Conservation (phyloP, 2,888 invertebrate genomes). For the Troides aeacus region DNA sequence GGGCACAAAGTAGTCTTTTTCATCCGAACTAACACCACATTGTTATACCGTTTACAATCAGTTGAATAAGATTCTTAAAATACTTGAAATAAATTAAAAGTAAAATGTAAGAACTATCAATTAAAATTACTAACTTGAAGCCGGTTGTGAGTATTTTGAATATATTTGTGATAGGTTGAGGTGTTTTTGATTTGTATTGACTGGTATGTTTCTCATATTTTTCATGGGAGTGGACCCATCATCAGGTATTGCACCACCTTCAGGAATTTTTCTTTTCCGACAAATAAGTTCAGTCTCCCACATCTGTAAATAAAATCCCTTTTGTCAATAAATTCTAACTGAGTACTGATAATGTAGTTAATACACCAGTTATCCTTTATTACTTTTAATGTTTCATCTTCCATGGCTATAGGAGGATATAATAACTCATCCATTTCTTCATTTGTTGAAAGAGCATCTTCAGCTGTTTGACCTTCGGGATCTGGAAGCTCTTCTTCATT, state of each 20-base stretch:
- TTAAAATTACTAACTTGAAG: constrained; percentile 56
- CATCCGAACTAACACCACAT: too few relatives aligned
- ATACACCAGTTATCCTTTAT: constrained; percentile 29
- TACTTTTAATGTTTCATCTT: constrained; percentile 69
- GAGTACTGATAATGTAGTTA: not conserved
- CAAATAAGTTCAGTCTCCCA: constrained; percentile 71
- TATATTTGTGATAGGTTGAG: constrained; percentile 74
- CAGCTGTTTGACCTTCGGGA: constrained; percentile 58
- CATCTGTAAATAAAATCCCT: constrained; percentile 48
- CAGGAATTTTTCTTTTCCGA: constrained; percentile 70
- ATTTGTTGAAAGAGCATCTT: constrained; percentile 47
- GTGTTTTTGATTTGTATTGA: constrained; percentile 71
- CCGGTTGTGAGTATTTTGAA: constrained; percentile 72
- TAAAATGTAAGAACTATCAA: too few relatives aligned
- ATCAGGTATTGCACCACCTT: constrained; percentile 55
- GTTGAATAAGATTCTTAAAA: too few relatives aligned
- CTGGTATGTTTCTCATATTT: constrained; percentile 68
- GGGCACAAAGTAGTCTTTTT: too few relatives aligned
- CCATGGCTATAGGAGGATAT: constrained; percentile 69
- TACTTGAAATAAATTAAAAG: too few relatives aligned
- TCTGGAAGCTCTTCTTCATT: constrained; percentile 58
- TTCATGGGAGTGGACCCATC: constrained; percentile 61
- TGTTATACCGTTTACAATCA: too few relatives aligned
- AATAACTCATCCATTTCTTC: constrained; percentile 56
- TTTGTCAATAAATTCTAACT: not conserved